A percentile compares a stretch with the other conserved stretches of the same genome.
phyloP scores from a whole-genome alignment of 2,888 invertebrate genomes.

The Catocala nupta region DNA sequence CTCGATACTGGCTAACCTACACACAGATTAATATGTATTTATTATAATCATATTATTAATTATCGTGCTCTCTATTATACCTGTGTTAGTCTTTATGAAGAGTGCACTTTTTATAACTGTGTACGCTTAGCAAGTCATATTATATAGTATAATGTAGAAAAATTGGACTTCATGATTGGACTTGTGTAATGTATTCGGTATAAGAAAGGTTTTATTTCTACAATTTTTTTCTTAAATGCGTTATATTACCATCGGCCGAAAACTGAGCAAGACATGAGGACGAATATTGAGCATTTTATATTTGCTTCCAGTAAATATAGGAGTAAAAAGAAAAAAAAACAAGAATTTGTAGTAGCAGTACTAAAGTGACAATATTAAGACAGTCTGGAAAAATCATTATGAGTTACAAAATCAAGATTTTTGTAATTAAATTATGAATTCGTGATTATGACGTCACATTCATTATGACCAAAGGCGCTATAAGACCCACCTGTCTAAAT shows the following conservation, averaged over 20 bases:
- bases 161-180: background rate
- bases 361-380: too few relatives aligned
- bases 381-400: too few relatives aligned
- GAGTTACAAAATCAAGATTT: too few relatives aligned
- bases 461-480: too few relatives aligned
- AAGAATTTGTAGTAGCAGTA: too few relatives aligned
- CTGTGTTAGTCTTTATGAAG: constrained; percentile 66
- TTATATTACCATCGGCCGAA: constrained; percentile 14
- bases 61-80: constrained; percentile 76
- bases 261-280: constrained; percentile 24
- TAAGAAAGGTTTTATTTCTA: too few relatives aligned
- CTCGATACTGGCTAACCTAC: constrained; percentile 70
- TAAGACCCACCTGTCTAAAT: too few relatives aligned
- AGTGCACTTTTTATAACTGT: constrained; percentile 46
- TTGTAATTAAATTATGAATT: too few relatives aligned
- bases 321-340: too few relatives aligned
- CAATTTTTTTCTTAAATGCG: constrained; percentile 38
- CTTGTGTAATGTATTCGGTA: too few relatives aligned
- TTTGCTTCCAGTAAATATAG: too few relatives aligned
- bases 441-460: too few relatives aligned
- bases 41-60: constrained; percentile 60
- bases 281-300: constrained; percentile 9
- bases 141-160: background rate
- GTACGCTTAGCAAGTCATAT: constrained; percentile 19
- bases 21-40: constrained; percentile 67